A percentile compares a stretch with the other conserved stretches of the same genome.
Conservation (phyloP, 2,113 vertebrate species). For the Baryphthengus martii region DNA sequence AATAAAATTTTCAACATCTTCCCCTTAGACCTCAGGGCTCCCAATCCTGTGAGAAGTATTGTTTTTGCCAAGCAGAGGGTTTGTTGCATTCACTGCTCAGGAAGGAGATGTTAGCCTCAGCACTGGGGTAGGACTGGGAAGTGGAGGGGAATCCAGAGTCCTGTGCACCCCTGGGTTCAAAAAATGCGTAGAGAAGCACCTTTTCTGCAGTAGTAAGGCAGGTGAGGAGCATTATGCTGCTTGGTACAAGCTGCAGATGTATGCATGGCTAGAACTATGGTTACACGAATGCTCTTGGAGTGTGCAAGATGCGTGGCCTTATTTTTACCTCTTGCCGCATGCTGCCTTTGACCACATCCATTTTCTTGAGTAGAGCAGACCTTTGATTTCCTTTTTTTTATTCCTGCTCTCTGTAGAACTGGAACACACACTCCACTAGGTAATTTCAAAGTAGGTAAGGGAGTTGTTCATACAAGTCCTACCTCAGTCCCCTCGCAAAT, state of each 20-base stretch:
- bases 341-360: neutral
- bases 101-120: neutral
- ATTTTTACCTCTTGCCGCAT: neutral
- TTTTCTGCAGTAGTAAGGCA: neutral
- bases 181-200: neutral
- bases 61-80: neutral
- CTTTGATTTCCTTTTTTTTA: neutral
- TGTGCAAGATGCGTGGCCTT: accelerated
- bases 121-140: neutral
- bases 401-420: neutral
- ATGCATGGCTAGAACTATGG: neutral
- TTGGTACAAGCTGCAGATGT: neutral
- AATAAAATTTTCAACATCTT: neutral
- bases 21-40: neutral
- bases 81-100: neutral
- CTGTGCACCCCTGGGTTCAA: neutral
- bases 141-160: neutral
- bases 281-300: neutral
- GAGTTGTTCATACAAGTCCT: neutral
- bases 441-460: neutral
- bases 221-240: neutral
- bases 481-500: neutral
- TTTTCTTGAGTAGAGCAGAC: neutral
- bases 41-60: neutral
- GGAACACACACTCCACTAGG: neutral